Evolutionary conservation across 2,797 vertebrate genomes (phyloP).

Genomic region (Aplochiton taeniatus): DNA sequence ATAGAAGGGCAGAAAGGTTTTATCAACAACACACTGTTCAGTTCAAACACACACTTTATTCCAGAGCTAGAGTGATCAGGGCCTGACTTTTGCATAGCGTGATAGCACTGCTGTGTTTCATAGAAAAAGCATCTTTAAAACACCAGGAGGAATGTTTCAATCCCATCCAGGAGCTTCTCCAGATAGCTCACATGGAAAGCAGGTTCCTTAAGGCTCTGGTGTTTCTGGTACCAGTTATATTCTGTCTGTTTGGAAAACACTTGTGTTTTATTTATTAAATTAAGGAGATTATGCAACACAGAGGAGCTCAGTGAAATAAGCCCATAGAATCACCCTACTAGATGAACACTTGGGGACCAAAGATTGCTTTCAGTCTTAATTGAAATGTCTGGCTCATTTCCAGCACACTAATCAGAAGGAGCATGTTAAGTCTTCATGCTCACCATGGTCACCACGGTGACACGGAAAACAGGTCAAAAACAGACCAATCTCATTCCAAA

Average conservation of each 20-base stretch:
- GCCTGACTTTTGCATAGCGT: too few relatives aligned
- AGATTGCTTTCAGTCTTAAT: slow-evolving; percentile 49
- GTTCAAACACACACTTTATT: not conserved
- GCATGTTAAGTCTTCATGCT: not conserved
- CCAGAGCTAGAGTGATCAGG: too few relatives aligned
- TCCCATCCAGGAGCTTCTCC: too few relatives aligned
- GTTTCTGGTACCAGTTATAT: too few relatives aligned
- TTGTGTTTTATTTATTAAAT: slow-evolving; percentile 22
- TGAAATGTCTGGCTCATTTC: slow-evolving; percentile 54
- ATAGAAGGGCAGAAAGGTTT: slow-evolving; percentile 30
- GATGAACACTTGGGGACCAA: slow-evolving; percentile 43
- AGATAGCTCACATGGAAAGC: too few relatives aligned
- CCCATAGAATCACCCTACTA: slow-evolving; percentile 44
- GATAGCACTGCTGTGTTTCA: too few relatives aligned
- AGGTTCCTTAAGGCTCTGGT: too few relatives aligned
- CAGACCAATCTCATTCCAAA: slow-evolving; percentile 31
- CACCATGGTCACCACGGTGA: not conserved
- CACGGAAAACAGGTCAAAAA: not conserved
- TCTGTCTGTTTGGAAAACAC: slow-evolving; percentile 7
- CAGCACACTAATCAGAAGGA: slow-evolving; percentile 58
- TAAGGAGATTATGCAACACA: slow-evolving; percentile 64
- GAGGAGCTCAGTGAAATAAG: slow-evolving; percentile 42
- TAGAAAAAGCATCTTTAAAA: too few relatives aligned
- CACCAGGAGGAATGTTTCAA: too few relatives aligned
- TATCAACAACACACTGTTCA: not conserved